Base-by-base conservation (phyloP, 1,140 invertebrate species). In the Acromyrmex charruanus region DNA sequence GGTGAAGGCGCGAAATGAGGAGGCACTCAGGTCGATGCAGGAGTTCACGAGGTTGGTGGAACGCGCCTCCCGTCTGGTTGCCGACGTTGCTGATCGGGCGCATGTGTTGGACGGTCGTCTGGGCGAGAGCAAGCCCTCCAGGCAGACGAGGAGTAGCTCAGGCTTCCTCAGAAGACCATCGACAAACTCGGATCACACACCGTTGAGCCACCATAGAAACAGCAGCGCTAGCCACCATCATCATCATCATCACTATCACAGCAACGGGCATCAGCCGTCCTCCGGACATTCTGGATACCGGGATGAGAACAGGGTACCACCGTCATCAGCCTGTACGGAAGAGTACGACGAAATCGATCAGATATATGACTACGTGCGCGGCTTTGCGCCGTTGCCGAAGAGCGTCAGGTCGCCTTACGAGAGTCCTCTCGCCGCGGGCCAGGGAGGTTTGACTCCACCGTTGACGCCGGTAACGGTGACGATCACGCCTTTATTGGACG, bases 261-360 rank as follows among this genome's bases (percentile, higher is more conserved):
- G 92, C 87, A 90, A 92, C 28, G 85, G 89, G 4, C 89, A 92
- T 21, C 90, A 92, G 68, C 69, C 80, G 35, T 86, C 86, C 7
- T 88, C 89, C 10, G 91, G 87, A 12, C 93, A 94, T 63, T 93
- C 91, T 25, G 90, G 90, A 7, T 95, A 95, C 74, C 91, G 95
- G 81, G 95, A 96, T 77, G 95, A 96, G 87, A 95, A 96, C 63
- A 91, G 96, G 7, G 93, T 96, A 18, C 95, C 95, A 6, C 93
- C 94, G 6, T 95, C 96, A 39, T 72, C 79, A 3, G 74, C 85
- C 16, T 96, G 97, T 79, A 96, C 97, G 12, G 98, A 98, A 92
- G 98, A 99, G 89, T 99, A 99, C 95, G 98, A 99, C 91, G 98
- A 99, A 95, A 99, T 99, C 89, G 98, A 99, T 96, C 98, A 99